Evolutionary conservation across 2,888 invertebrate species (phyloP).

Genomic region (Caenorhabditis wallacei): DNA sequence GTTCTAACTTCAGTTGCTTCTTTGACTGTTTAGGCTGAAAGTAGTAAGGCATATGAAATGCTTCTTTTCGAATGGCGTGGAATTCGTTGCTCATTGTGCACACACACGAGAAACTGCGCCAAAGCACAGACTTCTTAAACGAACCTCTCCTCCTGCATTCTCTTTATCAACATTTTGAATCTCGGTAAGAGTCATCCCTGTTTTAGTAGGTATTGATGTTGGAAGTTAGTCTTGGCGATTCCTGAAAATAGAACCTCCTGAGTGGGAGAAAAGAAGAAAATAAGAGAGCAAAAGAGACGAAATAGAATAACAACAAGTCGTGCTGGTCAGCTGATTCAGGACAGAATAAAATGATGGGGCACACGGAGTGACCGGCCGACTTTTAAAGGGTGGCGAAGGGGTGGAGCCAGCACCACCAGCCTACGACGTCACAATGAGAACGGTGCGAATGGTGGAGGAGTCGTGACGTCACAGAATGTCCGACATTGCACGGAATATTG

Average conservation of each 20-base stretch:
- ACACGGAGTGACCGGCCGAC: slow-evolving; percentile 12
- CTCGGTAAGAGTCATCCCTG: slow-evolving; percentile 54
- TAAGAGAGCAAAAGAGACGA: neutral
- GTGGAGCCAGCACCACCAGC: slow-evolving; percentile 19
- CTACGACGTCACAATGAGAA: slow-evolving; percentile 21
- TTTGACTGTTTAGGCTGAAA: slow-evolving; percentile 36
- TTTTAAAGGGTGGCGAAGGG: slow-evolving; percentile 13
- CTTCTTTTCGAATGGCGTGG: neutral
- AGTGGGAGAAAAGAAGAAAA: neutral
- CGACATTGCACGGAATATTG: slow-evolving; percentile 32
- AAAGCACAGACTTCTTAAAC: too few relatives aligned
- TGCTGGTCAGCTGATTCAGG: neutral
- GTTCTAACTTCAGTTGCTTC: slow-evolving; percentile 18
- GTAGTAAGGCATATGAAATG: slow-evolving; percentile 3
- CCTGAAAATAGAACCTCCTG: neutral
- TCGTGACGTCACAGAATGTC: slow-evolving; percentile 35
- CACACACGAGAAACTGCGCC: slow-evolving; percentile 6
- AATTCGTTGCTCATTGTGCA: slow-evolving; percentile 24
- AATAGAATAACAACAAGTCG: neutral
- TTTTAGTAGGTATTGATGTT: slow-evolving; percentile 8
- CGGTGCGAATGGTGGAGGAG: slow-evolving; percentile 4
- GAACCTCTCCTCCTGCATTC: slow-evolving; percentile 30
- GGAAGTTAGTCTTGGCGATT: slow-evolving; percentile 29
- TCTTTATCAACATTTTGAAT: slow-evolving; percentile 59
- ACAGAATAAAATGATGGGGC: neutral